Evolutionary conservation across 2,888 invertebrate genomes (phyloP), one percentile per base, ranked within the genome.

Genomic region (Thalpophila matura): DNA sequence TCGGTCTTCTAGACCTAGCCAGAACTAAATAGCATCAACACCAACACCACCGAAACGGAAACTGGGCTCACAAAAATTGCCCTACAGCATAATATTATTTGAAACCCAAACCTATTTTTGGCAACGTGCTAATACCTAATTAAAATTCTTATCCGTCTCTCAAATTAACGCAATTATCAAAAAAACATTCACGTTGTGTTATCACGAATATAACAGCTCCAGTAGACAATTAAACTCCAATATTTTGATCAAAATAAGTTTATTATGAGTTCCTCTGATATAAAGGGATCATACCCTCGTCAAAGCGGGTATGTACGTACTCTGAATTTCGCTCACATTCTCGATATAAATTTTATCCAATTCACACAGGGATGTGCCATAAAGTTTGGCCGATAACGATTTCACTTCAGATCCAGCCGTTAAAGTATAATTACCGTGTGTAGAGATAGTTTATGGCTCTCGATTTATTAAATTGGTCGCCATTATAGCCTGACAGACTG

Each of bases 211-310:
- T 38, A 45, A 53, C 40, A 45, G 27, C 51, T 26, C 37, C 61
- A 51, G 55, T 58, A 64, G 62, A 79, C 70, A 78, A 78, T 82
- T 79, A 80, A 84, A 83, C 76, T 80, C 82, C 69, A 76, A 81
- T 85, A 81, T 83, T 79, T 72, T 69, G 74, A 77, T 79, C 83
- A 82, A 80, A 74, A 80, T 72, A 81, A 81, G 82, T 86, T 83
- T 78, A 87, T 89, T 87, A 86, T 72, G 77, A 81, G 83, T 76
- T 78, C 71, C 71, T 78, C 81, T 81, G 71, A 85, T 77, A 74
- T 64, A 73, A 79, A 81, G 60, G 78, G 79, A 65, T 72, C 62
- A 67, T 72, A 86, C 86, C 85, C 84, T 86, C 79, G 78, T 86
- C 86, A 84, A 27, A 50, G 51, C 2, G 12, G 0, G 31, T 49